Percentiles rank a stretch among this genome's conserved stretches.
Conservation (phyloP, 2,113 vertebrate genomes). For the Lycaon pictus region DNA sequence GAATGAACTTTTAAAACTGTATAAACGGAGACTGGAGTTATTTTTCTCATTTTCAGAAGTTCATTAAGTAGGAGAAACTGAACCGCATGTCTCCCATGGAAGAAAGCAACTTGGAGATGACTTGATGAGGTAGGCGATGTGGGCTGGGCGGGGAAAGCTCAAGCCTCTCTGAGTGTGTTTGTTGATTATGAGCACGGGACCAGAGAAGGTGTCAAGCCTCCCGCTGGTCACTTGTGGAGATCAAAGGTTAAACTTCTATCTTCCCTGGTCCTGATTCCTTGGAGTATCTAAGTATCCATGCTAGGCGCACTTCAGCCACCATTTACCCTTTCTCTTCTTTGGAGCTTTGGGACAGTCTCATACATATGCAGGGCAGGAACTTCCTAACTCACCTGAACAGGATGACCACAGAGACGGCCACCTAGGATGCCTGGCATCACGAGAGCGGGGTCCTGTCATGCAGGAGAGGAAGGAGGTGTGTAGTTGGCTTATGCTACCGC, state of each 20-base stretch:
- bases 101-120: background rate
- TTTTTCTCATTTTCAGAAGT: slow-evolving; percentile 3
- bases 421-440: background rate
- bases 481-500: background rate
- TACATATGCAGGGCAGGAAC: background rate
- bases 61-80: background rate
- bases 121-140: background rate
- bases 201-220: background rate
- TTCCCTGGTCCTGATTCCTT: background rate
- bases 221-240: background rate
- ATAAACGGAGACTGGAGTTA: background rate
- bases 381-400: background rate
- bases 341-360: background rate
- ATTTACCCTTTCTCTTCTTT: background rate
- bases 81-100: background rate
- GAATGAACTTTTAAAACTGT: background rate
- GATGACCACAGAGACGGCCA: background rate
- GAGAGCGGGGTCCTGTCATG: background rate
- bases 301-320: background rate
- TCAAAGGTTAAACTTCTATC: background rate
- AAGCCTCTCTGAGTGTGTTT: background rate
- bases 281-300: background rate
- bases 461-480: background rate
- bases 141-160: background rate
- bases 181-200: background rate